These are phyloP conservation scores for Melospiza melodia DNA, from an alignment of 2,113 vertebrate species.

Conservation along the genomic window DNA sequence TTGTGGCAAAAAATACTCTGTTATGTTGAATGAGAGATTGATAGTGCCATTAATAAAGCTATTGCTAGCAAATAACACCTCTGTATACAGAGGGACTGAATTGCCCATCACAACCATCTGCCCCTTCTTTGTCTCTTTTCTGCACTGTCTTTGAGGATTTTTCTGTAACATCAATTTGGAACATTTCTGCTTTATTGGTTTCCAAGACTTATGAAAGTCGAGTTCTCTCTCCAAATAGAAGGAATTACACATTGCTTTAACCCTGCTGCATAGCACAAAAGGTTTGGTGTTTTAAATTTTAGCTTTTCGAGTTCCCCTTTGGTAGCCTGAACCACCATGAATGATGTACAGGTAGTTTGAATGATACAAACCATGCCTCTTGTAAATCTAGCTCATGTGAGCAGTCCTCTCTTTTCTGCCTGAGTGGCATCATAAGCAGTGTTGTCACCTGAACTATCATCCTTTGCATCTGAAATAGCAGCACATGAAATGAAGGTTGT, in stretches of 20 bases:
- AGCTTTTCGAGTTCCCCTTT: not conserved
- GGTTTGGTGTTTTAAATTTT: not conserved
- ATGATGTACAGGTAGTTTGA: not conserved
- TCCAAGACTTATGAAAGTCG: not conserved
- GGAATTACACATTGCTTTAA: not conserved
- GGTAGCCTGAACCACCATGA: not conserved
- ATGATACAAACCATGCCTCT: not conserved
- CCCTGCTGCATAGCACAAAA: not conserved
- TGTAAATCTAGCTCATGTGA: not conserved
- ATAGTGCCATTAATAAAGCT: constrained; percentile 40
- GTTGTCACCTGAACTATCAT: not conserved
- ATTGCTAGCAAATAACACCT: constrained; percentile 32
- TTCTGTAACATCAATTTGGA: constrained; percentile 4
- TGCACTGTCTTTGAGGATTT: not conserved
- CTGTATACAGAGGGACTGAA: not conserved
- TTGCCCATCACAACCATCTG: not conserved
- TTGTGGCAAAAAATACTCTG: constrained; percentile 22
- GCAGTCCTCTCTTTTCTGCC: not conserved
- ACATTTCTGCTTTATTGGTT: not conserved
- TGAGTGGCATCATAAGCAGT: not conserved
- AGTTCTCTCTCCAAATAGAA: not conserved
- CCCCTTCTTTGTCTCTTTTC: not conserved
- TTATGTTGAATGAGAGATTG: constrained; percentile 38
- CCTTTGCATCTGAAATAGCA: not conserved
- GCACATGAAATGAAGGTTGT: not conserved